Evolutionary conservation across 2,113 vertebrate species (phyloP).

Genomic region (Petromus typicus): DNA sequence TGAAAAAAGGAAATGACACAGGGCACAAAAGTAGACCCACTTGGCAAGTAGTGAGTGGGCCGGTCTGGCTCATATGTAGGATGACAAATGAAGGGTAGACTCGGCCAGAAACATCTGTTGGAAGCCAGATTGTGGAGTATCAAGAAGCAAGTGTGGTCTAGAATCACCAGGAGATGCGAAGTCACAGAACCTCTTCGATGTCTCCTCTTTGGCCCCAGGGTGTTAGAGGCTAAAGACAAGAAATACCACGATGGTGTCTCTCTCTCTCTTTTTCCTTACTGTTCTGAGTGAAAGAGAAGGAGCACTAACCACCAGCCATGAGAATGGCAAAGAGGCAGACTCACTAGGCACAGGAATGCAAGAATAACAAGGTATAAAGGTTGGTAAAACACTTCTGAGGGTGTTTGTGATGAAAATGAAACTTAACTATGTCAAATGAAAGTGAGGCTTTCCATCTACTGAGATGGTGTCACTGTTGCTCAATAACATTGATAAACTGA

Average conservation of each 20-base stretch:
- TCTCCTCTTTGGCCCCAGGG: background rate
- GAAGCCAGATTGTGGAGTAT: background rate
- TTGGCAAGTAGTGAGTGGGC: background rate
- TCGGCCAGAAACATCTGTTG: background rate
- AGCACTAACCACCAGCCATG: background rate
- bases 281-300: background rate
- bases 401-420: conserved; percentile 13
- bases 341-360: background rate
- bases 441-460: conserved; percentile 34
- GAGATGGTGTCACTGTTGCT: background rate
- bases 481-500: background rate
- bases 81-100: background rate
- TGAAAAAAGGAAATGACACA: background rate
- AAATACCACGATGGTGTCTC: background rate
- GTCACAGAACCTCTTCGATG: background rate
- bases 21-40: background rate
- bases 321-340: background rate
- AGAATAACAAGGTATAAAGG: background rate
- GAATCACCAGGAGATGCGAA: background rate
- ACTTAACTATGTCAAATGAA: conserved; percentile 1
- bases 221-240: background rate
- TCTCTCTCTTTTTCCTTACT: conserved; percentile 23
- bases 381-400: background rate
- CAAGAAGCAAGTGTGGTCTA: background rate
- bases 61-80: background rate